Base-by-base conservation (phyloP, 23 tunicate species). In the Trididemnum miniatum region DNA sequence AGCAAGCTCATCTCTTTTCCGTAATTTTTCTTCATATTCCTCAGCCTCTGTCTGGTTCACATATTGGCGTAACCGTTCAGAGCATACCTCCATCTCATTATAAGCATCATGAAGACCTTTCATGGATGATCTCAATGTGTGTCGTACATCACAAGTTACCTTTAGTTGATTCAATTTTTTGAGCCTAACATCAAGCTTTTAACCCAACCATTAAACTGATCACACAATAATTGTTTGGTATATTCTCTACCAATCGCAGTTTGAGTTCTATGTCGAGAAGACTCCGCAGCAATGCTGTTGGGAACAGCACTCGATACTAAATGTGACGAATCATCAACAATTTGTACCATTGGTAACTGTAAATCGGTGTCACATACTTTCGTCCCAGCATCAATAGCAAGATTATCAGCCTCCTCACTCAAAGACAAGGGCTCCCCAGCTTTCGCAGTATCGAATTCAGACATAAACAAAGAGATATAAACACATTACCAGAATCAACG, bases 171-270 rank as follows among this genome's bases (percentile, higher is more conserved):
- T 62, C n/a, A 62, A 24, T 24, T 24, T 62, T n/a, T 62, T 62
- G 5, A 62, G 67, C n/a, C n/a, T 62, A 26, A 3, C 26, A 62
- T 62, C 67, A 62, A 62, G n/a, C 29, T 62, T 62, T 24, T 62
- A 62, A 62, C n/a, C 67, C 67, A 62, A 62, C 67, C 67, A 24
- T 62, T 62, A 24, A 62, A 62, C n/a, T 62, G 67, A 62, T 62
- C 67, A 20, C 15, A 12, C 26, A 62, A n/a, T n/a, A 62, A 62
- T 62, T 22, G 26, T 62, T 26, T 62, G 29, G 67, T 20, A 62
- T 62, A 62, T 62, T 62, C 67, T 62, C 26, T 22, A 24, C 67
- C 23, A n/a, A 44, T 15, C 15, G 54, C 15, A 15, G 54, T 44
- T 44, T 44, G 54, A 7, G 54, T 44, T 44, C 54, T 44, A 44